These are phyloP conservation scores for Drosophila sproati DNA, from an alignment of 1,140 invertebrate species.

Conservation along the genomic window DNA sequence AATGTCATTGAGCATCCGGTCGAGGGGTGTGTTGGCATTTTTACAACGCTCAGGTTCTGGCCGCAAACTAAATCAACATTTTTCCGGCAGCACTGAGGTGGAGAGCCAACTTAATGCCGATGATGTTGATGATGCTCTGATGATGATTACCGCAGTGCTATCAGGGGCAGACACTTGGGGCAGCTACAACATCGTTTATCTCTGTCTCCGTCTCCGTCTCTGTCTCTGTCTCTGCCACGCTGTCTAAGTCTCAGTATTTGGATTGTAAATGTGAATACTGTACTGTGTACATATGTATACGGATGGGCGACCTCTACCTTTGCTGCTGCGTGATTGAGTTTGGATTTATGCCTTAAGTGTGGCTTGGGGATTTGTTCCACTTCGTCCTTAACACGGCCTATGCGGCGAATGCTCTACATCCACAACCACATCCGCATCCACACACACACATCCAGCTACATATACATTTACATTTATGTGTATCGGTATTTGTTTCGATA, in stretches of 20 bases:
- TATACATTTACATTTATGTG: not conserved
- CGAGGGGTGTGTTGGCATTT: slow-evolving; percentile 35
- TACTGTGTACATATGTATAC: no score
- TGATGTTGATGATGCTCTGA: slow-evolving; percentile 55
- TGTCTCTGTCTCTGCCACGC: not conserved
- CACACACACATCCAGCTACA: no score
- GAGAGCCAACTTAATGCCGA: slow-evolving; percentile 5
- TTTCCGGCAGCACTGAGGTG: slow-evolving; percentile 4
- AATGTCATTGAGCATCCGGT: slow-evolving; percentile 42
- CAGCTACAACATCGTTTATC: slow-evolving; percentile 67
- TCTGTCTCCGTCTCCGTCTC: slow-evolving; percentile 35
- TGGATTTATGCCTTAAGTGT: slow-evolving; percentile 79
- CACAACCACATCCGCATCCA: not conserved
- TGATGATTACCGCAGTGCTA: slow-evolving; percentile 53
- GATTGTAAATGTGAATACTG: not conserved
- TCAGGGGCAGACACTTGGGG: slow-evolving; percentile 25
- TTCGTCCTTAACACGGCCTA: slow-evolving; percentile 34
- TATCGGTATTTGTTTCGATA: slow-evolving; percentile 10
- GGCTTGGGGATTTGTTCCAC: slow-evolving; percentile 63
- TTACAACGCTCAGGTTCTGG: slow-evolving; percentile 47
- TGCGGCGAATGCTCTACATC: slow-evolving; percentile 38
- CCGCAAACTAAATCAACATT: slow-evolving; percentile 62
- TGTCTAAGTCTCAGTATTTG: slow-evolving; percentile 3
- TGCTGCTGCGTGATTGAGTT: slow-evolving; percentile 65
- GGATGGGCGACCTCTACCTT: slow-evolving; percentile 20